These are phyloP conservation scores for Nesogale talazaci DNA, from an alignment of 2,113 vertebrate species.

Conservation along the genomic window DNA sequence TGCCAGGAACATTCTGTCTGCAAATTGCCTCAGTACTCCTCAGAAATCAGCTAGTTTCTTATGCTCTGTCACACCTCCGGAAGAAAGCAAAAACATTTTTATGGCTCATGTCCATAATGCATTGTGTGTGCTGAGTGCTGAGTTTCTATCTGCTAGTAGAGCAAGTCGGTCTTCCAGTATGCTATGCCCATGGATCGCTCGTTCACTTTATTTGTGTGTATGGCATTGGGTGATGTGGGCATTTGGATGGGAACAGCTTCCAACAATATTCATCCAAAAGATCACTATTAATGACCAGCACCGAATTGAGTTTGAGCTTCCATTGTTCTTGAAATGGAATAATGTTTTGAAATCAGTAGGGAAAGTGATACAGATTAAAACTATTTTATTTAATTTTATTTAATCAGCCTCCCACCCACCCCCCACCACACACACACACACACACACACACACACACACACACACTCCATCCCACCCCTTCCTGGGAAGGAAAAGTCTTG, in stretches of 20 bases:
- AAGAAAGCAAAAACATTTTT: slow-evolving; percentile 76
- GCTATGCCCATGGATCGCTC: slow-evolving; percentile 59
- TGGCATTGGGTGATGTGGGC: not conserved
- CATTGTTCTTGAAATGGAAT: slow-evolving; percentile 76
- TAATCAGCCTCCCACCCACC: too few relatives aligned
- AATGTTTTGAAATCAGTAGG: slow-evolving; percentile 52
- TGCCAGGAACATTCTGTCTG: slow-evolving; percentile 67
- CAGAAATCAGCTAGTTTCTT: slow-evolving; percentile 68
- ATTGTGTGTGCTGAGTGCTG: slow-evolving; percentile 40
- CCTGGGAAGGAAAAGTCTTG: slow-evolving; percentile 49
- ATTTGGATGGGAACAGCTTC: not conserved
- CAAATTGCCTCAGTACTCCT: slow-evolving; percentile 73
- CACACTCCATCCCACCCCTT: slow-evolving; percentile 26
- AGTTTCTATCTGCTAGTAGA: slow-evolving; percentile 63
- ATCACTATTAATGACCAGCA: slow-evolving; percentile 71
- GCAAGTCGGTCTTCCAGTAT: slow-evolving; percentile 63
- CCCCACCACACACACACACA: too few relatives aligned
- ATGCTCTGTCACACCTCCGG: slow-evolving; percentile 61
- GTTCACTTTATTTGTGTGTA: slow-evolving; percentile 47
- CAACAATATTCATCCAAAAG: slow-evolving; percentile 74
- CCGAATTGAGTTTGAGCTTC: slow-evolving; percentile 66
- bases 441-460: too few relatives aligned
- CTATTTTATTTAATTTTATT: too few relatives aligned
- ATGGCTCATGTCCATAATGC: slow-evolving; percentile 60
- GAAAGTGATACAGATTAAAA: slow-evolving; percentile 71